Evolutionary conservation across 2,797 vertebrate species (phyloP).

Genomic region (Channa striata): DNA sequence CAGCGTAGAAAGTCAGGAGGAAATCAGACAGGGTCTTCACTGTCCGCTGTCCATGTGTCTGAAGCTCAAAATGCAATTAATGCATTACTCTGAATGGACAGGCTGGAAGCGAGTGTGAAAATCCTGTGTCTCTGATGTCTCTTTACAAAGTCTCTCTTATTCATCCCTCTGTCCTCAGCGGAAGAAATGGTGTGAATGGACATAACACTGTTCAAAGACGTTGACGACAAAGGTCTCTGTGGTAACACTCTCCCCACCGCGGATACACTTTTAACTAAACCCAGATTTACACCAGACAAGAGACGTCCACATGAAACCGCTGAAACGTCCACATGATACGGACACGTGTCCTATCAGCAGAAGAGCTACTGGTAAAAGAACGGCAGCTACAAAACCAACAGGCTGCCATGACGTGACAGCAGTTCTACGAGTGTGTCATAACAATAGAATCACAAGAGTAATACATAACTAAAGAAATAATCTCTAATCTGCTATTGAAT

Average conservation of each 20-base stretch:
- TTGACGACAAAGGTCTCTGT: neutral
- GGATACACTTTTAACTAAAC: neutral
- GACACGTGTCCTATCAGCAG: constrained; percentile 11
- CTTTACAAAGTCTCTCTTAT: neutral
- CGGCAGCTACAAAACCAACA: no score
- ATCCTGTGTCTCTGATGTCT: neutral
- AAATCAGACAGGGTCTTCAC: neutral
- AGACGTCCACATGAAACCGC: neutral
- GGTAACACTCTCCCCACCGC: neutral
- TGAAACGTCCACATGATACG: neutral
- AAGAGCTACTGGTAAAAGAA: no score
- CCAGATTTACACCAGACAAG: neutral
- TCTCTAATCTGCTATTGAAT: no score
- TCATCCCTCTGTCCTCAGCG: neutral
- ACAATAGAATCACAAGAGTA: no score
- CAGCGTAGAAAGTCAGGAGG: neutral
- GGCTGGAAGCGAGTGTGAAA: neutral
- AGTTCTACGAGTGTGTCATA: no score
- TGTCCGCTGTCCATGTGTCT: no score
- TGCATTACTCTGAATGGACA: neutral
- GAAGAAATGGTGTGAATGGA: neutral
- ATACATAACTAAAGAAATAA: no score
- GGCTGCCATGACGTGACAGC: no score
- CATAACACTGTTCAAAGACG: neutral
- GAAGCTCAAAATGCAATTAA: no score